Evolutionary conservation across 2,888 invertebrate species (phyloP).

Genomic region (Sinohyriopsis cumingii): DNA sequence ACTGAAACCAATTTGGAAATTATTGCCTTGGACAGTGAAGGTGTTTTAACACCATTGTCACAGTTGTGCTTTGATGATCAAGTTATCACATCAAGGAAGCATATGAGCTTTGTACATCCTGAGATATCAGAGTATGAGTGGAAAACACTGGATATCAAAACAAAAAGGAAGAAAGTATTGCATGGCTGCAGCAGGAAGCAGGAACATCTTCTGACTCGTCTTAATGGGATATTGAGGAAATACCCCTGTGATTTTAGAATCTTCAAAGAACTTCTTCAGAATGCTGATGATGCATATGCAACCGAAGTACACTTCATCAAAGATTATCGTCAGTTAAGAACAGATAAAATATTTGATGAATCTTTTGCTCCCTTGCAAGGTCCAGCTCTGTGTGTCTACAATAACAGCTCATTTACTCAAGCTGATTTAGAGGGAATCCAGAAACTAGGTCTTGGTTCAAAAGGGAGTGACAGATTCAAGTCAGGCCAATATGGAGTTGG

Average conservation of each 20-base stretch:
- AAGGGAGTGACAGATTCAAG: constrained; percentile 51
- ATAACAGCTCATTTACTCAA: constrained; percentile 49
- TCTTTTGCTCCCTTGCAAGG: constrained; percentile 51
- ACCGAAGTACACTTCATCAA: constrained; percentile 64
- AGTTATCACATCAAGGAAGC: constrained; percentile 39
- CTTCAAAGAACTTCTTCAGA: constrained; percentile 67
- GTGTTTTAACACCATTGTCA: constrained; percentile 29
- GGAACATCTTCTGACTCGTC: constrained; percentile 48
- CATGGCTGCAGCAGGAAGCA: constrained; percentile 22
- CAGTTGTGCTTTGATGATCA: constrained; percentile 49
- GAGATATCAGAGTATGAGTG: constrained; percentile 11
- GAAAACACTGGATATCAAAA: constrained; percentile 14
- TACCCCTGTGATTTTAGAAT: constrained; percentile 65
- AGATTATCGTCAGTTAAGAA: constrained; percentile 47
- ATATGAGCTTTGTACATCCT: constrained; percentile 23
- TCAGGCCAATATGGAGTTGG: constrained; percentile 62
- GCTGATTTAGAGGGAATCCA: constrained; percentile 54
- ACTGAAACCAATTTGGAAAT: neutral
- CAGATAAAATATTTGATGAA: constrained; percentile 27
- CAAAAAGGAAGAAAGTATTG: constrained; percentile 7
- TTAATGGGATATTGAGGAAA: constrained; percentile 58
- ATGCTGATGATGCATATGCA: constrained; percentile 66
- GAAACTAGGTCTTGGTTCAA: constrained; percentile 54
- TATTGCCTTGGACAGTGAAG: neutral
- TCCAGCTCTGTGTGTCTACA: constrained; percentile 58